Base-by-base conservation (phyloP, 2,888 invertebrate species). In the Acheta domesticus region DNA sequence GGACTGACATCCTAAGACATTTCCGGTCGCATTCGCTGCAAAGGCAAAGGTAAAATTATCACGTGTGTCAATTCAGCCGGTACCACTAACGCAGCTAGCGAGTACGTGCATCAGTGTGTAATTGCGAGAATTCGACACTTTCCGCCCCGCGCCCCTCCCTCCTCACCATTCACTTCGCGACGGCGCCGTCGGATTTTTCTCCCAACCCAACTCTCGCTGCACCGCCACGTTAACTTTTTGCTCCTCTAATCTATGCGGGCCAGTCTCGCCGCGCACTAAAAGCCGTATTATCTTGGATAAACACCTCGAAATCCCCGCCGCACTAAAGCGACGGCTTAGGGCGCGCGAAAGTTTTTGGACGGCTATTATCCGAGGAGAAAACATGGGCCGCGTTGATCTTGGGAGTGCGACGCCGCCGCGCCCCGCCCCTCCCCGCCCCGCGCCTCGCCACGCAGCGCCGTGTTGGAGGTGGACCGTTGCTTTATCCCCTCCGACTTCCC, bases 161-260 rank as follows among this genome's bases (percentile, higher is more conserved):
- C 36, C 36, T 36, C 36, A 5, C 36, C 36, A 36, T 8, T 36
- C 36, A 36, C 36, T 36, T 11, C 5, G 62, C 62, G 62, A 14
- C 62, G 3, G 16, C 62, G 8, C 62, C 62, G n/a, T 62, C n/a
- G 16, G 14, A 62, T 62, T 62, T 62, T 62, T 62, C n/a, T 62
- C 62, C 12, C 36, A 5, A 8, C 8, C 36, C 36, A 8, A 1
- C 36, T 36, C 36, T 1, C 36, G 36, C 36, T 5, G 36, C 36
- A 8, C 36, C 36, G 62, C 62, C 14, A 62, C 62, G 62, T 62
- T 36, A 62, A 62, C 62, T 62, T 62, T 62, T 62, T 62, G 62
- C 62, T 62, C 62, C 62, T 62, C 62, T 62, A 62, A 62, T 62
- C 62, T 62, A 62, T n/a, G n/a, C 62, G n/a, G 62, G 62, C 62